Evolutionary conservation across 2,888 invertebrate species (phyloP).

Genomic region (Lacanobia wlatinum): DNA sequence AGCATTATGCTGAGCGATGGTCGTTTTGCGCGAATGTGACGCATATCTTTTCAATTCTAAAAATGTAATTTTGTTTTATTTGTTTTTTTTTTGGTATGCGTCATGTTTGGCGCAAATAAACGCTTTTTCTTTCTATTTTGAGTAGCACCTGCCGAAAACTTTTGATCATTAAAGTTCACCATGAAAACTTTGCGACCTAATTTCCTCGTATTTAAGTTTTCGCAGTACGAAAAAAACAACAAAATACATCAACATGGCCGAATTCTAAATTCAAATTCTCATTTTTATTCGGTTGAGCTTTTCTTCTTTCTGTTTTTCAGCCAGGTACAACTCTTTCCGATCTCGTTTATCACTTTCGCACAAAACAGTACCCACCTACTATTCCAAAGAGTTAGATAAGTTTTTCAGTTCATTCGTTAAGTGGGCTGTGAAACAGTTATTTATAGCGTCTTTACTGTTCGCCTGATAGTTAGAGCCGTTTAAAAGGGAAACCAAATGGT

Average conservation of each 20-base stretch:
- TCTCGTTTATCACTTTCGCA: constrained; percentile 52
- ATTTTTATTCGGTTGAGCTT: background rate
- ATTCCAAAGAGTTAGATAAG: constrained; percentile 81
- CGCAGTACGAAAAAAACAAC: background rate
- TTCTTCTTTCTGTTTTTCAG: background rate
- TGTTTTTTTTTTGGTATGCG: no score
- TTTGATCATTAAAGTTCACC: no score
- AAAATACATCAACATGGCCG: background rate
- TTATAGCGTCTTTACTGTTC: constrained; percentile 81
- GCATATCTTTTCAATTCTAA: no score
- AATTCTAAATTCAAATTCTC: background rate
- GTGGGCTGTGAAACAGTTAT: constrained; percentile 86
- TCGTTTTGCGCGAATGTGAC: no score
- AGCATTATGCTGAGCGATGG: no score
- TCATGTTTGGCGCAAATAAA: no score
- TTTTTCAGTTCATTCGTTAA: constrained; percentile 89
- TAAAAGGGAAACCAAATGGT: constrained; percentile 70
- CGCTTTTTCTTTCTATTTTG: no score
- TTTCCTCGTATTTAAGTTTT: background rate
- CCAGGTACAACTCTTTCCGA: background rate
- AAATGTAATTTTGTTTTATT: no score
- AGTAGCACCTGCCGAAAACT: no score
- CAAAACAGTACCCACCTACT: constrained; percentile 55
- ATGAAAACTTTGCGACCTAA: no score
- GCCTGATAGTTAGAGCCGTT: constrained; percentile 78